Evolutionary conservation across 2,113 vertebrate species (phyloP).

Genomic region (Narcine bancroftii): DNA sequence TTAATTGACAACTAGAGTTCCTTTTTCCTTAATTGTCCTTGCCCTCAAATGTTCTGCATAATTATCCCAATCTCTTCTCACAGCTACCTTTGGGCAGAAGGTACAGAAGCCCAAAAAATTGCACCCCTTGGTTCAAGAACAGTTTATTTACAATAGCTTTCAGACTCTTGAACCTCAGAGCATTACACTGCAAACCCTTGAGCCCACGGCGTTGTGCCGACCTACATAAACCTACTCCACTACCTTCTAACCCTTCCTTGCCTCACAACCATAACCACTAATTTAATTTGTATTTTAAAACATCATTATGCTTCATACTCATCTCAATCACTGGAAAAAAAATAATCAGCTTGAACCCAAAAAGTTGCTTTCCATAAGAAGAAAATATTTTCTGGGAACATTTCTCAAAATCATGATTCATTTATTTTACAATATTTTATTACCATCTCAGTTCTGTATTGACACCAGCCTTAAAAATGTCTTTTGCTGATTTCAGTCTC

Average conservation of each 20-base stretch:
- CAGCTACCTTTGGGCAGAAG: too few relatives aligned
- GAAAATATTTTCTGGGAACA: neutral
- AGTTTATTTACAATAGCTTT: neutral
- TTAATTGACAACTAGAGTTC: neutral
- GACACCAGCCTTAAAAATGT: neutral
- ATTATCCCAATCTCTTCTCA: neutral
- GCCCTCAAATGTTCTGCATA: neutral
- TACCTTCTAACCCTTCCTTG: neutral
- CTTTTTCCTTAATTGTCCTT: neutral
- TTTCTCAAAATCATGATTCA: neutral
- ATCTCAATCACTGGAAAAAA: neutral
- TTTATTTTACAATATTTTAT: neutral
- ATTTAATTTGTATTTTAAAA: neutral
- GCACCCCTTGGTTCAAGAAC: too few relatives aligned
- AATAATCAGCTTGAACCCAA: slow-evolving; percentile 6
- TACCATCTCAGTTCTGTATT: neutral
- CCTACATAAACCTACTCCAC: too few relatives aligned
- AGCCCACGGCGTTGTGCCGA: too few relatives aligned
- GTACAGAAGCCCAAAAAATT: too few relatives aligned
- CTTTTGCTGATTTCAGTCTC: neutral
- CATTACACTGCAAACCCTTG: neutral
- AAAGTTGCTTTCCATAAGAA: neutral
- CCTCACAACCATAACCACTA: too few relatives aligned
- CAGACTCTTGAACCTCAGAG: neutral
- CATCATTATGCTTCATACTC: neutral